These are phyloP conservation scores for Paratilapia polleni DNA, from an alignment of 2,113 vertebrate species.

Conservation along the genomic window DNA sequence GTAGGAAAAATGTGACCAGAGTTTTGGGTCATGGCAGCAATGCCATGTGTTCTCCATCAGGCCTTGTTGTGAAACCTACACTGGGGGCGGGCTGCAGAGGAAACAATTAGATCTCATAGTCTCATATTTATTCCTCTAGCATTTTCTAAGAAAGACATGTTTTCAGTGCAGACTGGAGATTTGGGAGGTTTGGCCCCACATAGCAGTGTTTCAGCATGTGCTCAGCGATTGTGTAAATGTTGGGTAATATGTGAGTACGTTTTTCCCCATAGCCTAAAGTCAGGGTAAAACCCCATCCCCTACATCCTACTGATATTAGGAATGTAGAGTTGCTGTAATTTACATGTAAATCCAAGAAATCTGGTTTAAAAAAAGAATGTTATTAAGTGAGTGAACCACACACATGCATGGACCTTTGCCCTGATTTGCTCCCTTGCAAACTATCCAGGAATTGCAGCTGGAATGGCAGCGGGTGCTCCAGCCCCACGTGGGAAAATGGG, in stretches of 20 bases:
- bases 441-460: constrained; percentile 56
- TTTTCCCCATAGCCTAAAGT: background rate
- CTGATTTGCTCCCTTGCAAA: constrained; percentile 16
- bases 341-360: background rate
- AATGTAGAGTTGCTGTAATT: background rate
- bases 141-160: constrained; percentile 35
- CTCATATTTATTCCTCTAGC: constrained; percentile 14
- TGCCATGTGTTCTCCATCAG: constrained; percentile 73
- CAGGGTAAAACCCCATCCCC: background rate
- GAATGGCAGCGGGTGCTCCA: constrained; percentile 19
- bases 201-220: background rate
- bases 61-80: constrained; percentile 46
- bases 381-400: background rate
- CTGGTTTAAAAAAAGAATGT: background rate
- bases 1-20: constrained; percentile 40
- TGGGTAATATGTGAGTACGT: background rate
- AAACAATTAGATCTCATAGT: constrained; percentile 53
- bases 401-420: constrained; percentile 19
- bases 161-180: background rate
- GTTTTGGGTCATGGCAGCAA: constrained; percentile 45
- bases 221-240: background rate
- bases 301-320: background rate
- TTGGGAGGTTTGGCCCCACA: background rate
- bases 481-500: constrained; percentile 57
- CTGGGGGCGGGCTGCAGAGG: constrained; percentile 31